These are phyloP conservation scores for Schizopygopsis pylzovi DNA, from an alignment of 2,797 vertebrate genomes.

Conservation along the genomic window DNA sequence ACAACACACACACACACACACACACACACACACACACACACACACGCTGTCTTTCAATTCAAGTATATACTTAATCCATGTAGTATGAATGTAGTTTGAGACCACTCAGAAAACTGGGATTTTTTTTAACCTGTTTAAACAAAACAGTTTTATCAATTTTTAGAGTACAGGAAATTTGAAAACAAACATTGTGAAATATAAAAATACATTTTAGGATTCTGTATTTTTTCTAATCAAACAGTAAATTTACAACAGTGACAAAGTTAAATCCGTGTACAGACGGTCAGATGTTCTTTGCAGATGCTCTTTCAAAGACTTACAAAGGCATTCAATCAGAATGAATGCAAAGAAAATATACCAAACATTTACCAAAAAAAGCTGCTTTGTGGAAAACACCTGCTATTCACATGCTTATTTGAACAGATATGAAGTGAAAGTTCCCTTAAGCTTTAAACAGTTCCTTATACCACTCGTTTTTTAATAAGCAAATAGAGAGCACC, in stretches of 20 bases:
- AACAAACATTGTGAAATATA: neutral
- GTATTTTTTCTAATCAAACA: slow-evolving; percentile 3
- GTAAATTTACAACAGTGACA: neutral
- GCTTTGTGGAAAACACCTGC: slow-evolving; percentile 39
- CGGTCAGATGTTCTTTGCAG: neutral
- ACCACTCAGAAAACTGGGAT: neutral
- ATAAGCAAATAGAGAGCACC: slow-evolving; percentile 30
- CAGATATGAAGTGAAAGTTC: slow-evolving; percentile 39
- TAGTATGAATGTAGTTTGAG: neutral
- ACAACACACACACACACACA: too few relatives aligned
- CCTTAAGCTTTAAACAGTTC: neutral
- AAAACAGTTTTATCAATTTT: neutral
- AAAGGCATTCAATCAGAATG: neutral
- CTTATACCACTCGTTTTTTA: slow-evolving; percentile 12
- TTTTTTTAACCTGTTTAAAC: neutral
- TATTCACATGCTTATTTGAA: slow-evolving; percentile 14
- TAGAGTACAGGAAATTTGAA: neutral
- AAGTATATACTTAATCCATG: neutral
- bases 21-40: too few relatives aligned
- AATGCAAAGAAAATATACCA: neutral
- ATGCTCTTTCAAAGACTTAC: neutral
- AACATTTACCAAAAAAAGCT: neutral
- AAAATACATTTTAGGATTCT: neutral
- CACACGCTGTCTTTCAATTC: neutral
- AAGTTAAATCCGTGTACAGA: neutral